Conservation (phyloP, 2,888 invertebrate species). For the Apoda limacodes region DNA sequence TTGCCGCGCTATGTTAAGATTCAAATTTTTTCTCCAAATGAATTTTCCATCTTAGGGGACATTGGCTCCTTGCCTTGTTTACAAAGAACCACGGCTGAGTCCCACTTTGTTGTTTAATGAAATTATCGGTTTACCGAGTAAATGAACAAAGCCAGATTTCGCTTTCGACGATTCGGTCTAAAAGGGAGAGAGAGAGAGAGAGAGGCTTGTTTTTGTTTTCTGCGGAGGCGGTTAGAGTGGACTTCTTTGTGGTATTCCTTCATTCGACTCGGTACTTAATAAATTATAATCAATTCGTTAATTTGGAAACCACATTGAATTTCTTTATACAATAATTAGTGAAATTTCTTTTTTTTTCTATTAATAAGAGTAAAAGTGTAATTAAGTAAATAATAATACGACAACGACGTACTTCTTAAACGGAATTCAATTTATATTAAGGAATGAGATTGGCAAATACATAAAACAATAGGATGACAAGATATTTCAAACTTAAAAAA, state of each 20-base stretch:
- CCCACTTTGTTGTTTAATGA: conserved; percentile 70
- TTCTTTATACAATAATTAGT: too few species aligned
- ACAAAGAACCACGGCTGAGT: conserved; percentile 50
- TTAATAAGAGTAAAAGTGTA: too few species aligned
- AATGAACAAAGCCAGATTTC: conserved; percentile 70
- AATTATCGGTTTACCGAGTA: conserved; percentile 70
- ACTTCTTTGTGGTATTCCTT: conserved; percentile 56
- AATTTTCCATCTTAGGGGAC: conserved; percentile 65
- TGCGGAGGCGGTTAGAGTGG: conserved; percentile 44
- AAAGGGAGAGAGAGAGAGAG: conserved; percentile 54
- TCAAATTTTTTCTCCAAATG: conserved; percentile 60
- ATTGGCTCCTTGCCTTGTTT: conserved; percentile 68
- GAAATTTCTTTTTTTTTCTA: too few species aligned
- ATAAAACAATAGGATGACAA: too few species aligned
- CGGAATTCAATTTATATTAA: too few species aligned
- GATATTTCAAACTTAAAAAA: too few species aligned
- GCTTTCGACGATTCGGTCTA: conserved; percentile 53
- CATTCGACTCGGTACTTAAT: conserved; percentile 53
- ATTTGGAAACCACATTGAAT: conserved; percentile 27
- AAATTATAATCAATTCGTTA: conserved; percentile 68
- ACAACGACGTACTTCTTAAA: too few species aligned
- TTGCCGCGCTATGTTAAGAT: conserved; percentile 42
- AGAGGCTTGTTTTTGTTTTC: conserved; percentile 52
- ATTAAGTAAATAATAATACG: too few species aligned
- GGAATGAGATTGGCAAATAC: too few species aligned